Evolutionary conservation across 1,140 invertebrate genomes (phyloP).

Genomic region (Zaprionus gabonicus): DNA sequence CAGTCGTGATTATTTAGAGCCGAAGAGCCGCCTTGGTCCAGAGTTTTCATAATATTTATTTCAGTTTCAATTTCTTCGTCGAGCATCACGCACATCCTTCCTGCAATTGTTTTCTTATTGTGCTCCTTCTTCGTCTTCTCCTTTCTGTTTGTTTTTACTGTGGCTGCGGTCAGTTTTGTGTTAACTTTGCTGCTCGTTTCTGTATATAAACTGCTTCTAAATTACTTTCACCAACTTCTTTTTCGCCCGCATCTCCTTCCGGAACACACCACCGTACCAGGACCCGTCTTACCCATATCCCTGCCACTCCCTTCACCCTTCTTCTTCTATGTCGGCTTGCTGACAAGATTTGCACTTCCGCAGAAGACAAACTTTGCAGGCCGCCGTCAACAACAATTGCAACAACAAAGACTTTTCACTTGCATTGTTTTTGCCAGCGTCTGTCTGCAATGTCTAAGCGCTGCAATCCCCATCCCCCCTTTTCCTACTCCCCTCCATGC

Average conservation of each 20-base stretch:
- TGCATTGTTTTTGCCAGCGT: constrained; percentile 50
- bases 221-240: constrained; percentile 64
- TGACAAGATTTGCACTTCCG: constrained; percentile 62
- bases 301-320: background rate
- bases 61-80: constrained; percentile 32
- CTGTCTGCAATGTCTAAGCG: constrained; percentile 19
- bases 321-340: constrained; percentile 10
- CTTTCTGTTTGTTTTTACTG: constrained; percentile 45
- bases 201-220: constrained; percentile 66
- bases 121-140: constrained; percentile 34
- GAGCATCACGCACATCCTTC: constrained; percentile 31
- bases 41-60: constrained; percentile 41
- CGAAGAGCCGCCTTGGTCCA: background rate
- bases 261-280: background rate
- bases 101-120: constrained; percentile 48
- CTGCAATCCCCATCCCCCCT: background rate
- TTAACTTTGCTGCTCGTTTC: constrained; percentile 48
- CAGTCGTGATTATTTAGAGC: background rate
- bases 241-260: constrained; percentile 6
- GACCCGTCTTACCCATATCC: background rate
- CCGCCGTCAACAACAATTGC: background rate
- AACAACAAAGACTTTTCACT: constrained; percentile 32
- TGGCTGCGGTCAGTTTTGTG: constrained; percentile 56
- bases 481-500: background rate
- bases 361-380: constrained; percentile 36